Conservation (phyloP, 2,797 vertebrate species). For the Paramormyrops hopkinsi region DNA sequence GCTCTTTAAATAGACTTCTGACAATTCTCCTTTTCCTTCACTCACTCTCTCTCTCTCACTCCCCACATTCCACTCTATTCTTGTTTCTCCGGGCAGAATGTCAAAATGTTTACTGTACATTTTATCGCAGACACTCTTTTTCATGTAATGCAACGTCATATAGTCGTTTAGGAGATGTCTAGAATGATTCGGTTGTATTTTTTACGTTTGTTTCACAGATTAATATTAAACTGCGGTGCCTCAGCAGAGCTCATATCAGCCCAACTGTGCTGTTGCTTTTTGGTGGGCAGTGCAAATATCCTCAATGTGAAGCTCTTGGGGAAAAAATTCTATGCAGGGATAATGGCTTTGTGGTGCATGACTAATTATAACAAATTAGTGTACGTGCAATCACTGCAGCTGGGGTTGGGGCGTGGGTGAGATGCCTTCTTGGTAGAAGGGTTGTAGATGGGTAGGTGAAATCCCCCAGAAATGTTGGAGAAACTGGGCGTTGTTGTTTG, state of each 20-base stretch:
- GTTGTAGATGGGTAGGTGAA: background rate
- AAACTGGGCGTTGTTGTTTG: background rate
- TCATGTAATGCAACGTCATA: background rate
- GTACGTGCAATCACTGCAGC: background rate
- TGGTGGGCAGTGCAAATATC: background rate
- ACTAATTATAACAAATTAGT: constrained; percentile 3
- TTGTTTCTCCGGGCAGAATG: background rate
- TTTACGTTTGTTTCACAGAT: background rate
- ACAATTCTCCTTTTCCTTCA: background rate
- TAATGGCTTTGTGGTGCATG: background rate
- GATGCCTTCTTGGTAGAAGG: background rate
- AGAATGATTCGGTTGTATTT: background rate
- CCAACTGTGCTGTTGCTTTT: background rate
- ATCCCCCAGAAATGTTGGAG: background rate
- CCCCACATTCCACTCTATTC: background rate
- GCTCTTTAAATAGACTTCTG: constrained; percentile 18
- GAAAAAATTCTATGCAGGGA: background rate
- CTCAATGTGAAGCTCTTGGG: background rate
- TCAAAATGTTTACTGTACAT: constrained; percentile 8
- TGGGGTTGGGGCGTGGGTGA: background rate
- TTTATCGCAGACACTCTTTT: background rate
- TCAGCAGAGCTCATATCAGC: background rate
- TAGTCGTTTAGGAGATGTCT: background rate
- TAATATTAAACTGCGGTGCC: background rate
- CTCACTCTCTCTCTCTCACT: background rate